Base-by-base conservation (phyloP, 1,140 invertebrate genomes). In the Drosophila funebris region DNA sequence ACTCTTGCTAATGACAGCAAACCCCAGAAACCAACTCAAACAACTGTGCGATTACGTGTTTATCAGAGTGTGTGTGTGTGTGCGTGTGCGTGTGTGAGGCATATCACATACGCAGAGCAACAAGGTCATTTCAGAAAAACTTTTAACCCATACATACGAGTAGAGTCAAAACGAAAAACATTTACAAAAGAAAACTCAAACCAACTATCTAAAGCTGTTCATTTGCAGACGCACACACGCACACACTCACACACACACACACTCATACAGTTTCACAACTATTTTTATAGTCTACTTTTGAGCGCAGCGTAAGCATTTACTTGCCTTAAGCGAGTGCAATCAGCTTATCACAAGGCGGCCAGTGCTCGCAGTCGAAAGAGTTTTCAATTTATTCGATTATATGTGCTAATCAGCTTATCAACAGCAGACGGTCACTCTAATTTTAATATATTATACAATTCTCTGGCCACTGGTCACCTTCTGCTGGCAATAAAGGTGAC, bases 381-480 rank as follows among this genome's bases (percentile, higher is more conserved):
- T 36, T 20, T 14, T 53, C 37, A 53, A 36, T 53, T 53, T 37
- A 53, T 33, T 20, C 29, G 18, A 16, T 27, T 43, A 29, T 29
- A 43, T 37, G n/a, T 0, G 18, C 33, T 41, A 41, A 56, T 56
- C 53, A 54, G 52, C 31, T 54, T 54, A 43, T 41, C 54, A 29
- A 4, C 37, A 57, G 9, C 54, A 57, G 39, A 24, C 37, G 53
- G 36, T 41, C 37, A 43, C 14, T 24, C 14, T 29, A 6, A 43
- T n/a, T 57, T 46, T 16, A 14, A 18, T 14, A 20, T 9, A 9
- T 9, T n/a, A 8, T 18, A 14, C 13, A 16, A 9, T 52, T 18
- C 18, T 18, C 27, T 33, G 16, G 7, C 14, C 14, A 31, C 2
- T 27, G 6, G 24, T 27, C 0, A 27, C 24, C 5, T 27, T 5